Evolutionary conservation across 2,888 invertebrate genomes (phyloP), one percentile per base, ranked within the genome.

Genomic region (Chalcosyrphus nemorum): DNA sequence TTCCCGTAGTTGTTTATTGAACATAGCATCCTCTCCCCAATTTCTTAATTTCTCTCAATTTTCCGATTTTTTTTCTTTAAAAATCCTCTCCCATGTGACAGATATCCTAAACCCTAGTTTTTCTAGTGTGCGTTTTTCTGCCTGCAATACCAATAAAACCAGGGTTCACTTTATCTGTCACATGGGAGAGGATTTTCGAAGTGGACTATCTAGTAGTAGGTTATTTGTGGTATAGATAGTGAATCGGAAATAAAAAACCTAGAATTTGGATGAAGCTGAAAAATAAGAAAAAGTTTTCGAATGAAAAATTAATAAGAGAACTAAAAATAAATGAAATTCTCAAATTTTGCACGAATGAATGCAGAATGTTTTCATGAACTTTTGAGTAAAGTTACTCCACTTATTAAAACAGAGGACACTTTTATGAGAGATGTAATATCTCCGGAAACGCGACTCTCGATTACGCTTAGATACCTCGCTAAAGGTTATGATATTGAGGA

Each of bases 401-500:
- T 43, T 43, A 43, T 17, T 15, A 43, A 43, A 50, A 50, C 21
- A 50, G 47, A 50, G 47, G 47, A 50, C 24, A 50, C 24, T 50
- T 50, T 50, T 50, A 50, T 50, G 47, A 50, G 47, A 50, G 47
- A 50, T 50, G 47, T 24, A 50, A 50, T 50, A 56, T 35, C 21
- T 56, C n/a, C 35, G 38, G 56, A 56, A 35, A 56, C 56, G 35
- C 56, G 35, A 38, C 35, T 56, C 19, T 56, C 56, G 56, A 56
- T 56, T 21, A 56, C 56, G 4, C n/a, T 19, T 38, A 38, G 56
- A 56, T 56, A 19, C 35, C 56, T 56, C 56, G 56, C 35, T 56
- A 56, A 56, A n/a, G 56, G 35, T 56, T 38, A 56, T 56, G 56
- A 56, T 35, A 38, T 56, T 56, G 38, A 56, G 56, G 56, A 56